Evolutionary conservation across 2,113 vertebrate species (phyloP).

Genomic region (Bubo blakistoni): DNA sequence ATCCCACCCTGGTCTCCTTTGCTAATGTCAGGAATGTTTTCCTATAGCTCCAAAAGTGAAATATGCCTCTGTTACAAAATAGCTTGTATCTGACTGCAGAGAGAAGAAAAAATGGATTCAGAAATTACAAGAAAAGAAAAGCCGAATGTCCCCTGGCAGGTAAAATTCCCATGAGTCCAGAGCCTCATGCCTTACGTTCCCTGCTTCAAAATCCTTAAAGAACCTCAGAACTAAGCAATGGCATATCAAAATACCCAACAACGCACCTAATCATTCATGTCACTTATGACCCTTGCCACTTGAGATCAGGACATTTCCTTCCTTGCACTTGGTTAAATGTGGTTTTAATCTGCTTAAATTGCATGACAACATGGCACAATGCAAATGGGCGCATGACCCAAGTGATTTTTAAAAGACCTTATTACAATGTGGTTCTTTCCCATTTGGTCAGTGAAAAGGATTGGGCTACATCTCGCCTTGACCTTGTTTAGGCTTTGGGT

Average conservation of each 20-base stretch:
- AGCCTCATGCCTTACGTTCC: neutral
- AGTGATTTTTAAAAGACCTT: constrained; percentile 22
- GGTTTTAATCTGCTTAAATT: constrained; percentile 73
- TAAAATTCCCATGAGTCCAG: neutral
- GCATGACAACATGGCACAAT: constrained; percentile 47
- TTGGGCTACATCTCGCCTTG: neutral
- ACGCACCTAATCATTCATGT: constrained; percentile 70
- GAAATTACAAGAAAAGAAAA: neutral
- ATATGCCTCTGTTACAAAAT: neutral
- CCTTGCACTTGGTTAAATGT: constrained; percentile 73
- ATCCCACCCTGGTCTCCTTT: neutral
- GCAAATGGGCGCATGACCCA: neutral
- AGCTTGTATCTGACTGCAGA: constrained; percentile 8
- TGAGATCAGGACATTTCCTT: constrained; percentile 64
- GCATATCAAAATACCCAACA: constrained; percentile 37
- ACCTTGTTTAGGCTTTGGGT: neutral
- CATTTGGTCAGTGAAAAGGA: neutral
- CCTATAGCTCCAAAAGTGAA: neutral
- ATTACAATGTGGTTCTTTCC: neutral
- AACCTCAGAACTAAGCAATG: constrained; percentile 16
- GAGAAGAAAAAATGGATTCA: neutral
- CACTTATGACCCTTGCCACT: constrained; percentile 62
- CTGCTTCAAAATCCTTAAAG: constrained; percentile 36
- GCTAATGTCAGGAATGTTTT: constrained; percentile 9
- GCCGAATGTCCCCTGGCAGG: neutral